These are phyloP conservation scores for Charina bottae DNA, from an alignment of 2,113 vertebrate species.

Conservation along the genomic window DNA sequence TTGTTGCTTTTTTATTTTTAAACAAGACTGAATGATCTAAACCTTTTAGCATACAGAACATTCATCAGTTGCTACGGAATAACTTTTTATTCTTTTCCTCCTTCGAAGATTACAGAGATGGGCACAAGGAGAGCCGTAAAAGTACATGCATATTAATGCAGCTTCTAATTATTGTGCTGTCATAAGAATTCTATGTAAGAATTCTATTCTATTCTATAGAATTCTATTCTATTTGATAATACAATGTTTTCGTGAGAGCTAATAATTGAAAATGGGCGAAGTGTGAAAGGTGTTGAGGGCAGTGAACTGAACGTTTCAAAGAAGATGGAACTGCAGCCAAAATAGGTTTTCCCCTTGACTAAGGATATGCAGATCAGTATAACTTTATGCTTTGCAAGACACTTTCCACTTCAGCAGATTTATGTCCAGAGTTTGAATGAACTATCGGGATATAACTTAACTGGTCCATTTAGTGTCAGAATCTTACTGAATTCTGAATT, in stretches of 20 bases:
- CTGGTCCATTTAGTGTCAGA: neutral
- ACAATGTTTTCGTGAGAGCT: slow-evolving; percentile 27
- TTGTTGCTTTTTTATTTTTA: slow-evolving; percentile 45
- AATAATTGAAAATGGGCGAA: slow-evolving; percentile 47
- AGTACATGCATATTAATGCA: slow-evolving; percentile 11
- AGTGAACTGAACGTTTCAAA: slow-evolving; percentile 12
- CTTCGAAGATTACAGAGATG: slow-evolving; percentile 8
- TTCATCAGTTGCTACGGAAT: slow-evolving; percentile 33
- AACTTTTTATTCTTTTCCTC: slow-evolving; percentile 18
- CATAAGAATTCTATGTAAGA: slow-evolving; percentile 31
- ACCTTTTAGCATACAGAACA: slow-evolving; percentile 45
- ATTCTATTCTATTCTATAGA: slow-evolving; percentile 1
- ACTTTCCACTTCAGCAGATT: neutral
- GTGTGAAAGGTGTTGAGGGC: slow-evolving; percentile 38
- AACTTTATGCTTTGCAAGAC: neutral
- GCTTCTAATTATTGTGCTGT: slow-evolving; percentile 29
- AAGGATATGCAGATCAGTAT: neutral
- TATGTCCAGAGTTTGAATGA: neutral
- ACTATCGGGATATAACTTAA: neutral
- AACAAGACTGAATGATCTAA: slow-evolving; percentile 35
- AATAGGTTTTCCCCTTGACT: neutral
- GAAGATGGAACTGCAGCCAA: neutral
- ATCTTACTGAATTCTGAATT: neutral
- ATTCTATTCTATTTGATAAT: slow-evolving; percentile 4
- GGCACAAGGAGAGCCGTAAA: neutral